Evolutionary conservation across 2,797 vertebrate genomes (phyloP).

Genomic region (Perodicticus potto): DNA sequence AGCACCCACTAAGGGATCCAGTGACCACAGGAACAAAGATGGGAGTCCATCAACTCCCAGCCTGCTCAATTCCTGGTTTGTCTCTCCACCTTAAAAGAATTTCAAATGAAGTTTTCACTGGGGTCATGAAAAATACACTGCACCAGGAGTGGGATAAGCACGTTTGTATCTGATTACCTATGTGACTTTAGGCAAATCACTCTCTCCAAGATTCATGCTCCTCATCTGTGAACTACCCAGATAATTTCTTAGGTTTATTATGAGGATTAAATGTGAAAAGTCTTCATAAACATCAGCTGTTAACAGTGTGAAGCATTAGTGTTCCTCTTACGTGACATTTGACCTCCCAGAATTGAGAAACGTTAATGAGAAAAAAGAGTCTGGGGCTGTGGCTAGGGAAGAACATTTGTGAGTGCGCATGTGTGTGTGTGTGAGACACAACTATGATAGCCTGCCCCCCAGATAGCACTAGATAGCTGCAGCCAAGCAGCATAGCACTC

Average conservation of each 20-base stretch:
- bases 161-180: background rate
- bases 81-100: background rate
- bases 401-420: no score
- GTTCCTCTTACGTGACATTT: background rate
- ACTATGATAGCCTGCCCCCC: background rate
- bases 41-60: background rate
- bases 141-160: background rate
- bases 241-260: background rate
- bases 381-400: background rate
- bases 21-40: background rate
- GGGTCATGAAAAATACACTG: background rate
- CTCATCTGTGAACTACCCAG: background rate
- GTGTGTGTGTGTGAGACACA: no score
- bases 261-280: background rate
- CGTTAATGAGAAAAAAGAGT: constrained; percentile 39
- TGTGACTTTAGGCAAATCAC: background rate
- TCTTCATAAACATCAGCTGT: background rate
- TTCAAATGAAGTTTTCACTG: background rate
- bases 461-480: no score
- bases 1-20: background rate
- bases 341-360: background rate
- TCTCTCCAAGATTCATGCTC: background rate
- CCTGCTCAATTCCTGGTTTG: background rate
- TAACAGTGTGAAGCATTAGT: background rate
- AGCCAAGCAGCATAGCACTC: background rate